Evolutionary conservation across 1,140 invertebrate genomes (phyloP).

Genomic region (Monomorium pharaonis): DNA sequence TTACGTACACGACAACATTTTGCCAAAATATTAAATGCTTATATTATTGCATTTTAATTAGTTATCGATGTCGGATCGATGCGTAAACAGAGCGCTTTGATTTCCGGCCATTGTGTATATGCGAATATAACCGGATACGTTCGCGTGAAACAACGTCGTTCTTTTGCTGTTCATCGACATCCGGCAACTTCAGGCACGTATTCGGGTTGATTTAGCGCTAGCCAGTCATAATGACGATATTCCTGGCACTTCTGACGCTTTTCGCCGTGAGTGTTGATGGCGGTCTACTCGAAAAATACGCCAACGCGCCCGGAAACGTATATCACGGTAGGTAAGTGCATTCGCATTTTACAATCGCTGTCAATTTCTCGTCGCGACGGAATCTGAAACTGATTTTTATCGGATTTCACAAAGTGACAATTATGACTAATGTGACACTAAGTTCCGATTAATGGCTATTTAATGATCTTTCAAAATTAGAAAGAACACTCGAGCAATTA

Average conservation of each 20-base stretch:
- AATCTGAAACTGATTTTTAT: not conserved
- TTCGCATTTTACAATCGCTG: not conserved
- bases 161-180: conserved; percentile 31
- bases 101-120: conserved; percentile 1
- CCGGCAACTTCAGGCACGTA: conserved; percentile 42
- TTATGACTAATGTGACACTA: not conserved
- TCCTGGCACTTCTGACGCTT: conserved; percentile 59
- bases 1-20: not conserved
- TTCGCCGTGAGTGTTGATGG: conserved; percentile 21
- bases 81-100: conserved; percentile 1
- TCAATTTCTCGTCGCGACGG: not conserved
- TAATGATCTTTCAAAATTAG: not conserved
- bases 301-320: conserved; percentile 55
- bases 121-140: not conserved
- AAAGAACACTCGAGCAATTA: not conserved
- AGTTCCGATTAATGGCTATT: not conserved
- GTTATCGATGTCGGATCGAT: conserved; percentile 6
- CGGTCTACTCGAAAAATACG: conserved; percentile 61
- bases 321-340: conserved; percentile 77
- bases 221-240: conserved; percentile 61
- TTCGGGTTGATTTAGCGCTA: not conserved
- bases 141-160: conserved; percentile 19
- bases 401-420: not conserved
- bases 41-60: conserved; percentile 22
- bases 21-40: conserved; percentile 29